Evolutionary conservation across 2,888 invertebrate genomes (phyloP).

Genomic region (Cybosia mesomella): DNA sequence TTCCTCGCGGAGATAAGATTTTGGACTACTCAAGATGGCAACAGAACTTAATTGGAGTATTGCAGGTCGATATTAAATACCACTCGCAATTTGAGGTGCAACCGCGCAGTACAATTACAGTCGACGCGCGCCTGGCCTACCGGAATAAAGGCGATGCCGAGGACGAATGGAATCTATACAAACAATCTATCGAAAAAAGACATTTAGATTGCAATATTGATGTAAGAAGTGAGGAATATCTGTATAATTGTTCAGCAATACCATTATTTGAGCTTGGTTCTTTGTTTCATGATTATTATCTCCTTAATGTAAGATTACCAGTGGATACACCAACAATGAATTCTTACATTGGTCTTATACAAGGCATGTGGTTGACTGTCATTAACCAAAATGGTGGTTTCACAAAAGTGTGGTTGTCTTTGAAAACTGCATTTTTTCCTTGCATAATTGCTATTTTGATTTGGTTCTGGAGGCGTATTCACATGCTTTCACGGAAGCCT

Average conservation of each 20-base stretch:
- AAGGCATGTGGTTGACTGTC: slow-evolving; percentile 93
- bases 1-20: slow-evolving; percentile 90
- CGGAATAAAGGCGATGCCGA: slow-evolving; percentile 93
- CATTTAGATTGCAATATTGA: slow-evolving; percentile 93
- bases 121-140: slow-evolving; percentile 95
- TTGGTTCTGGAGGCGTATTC: slow-evolving; percentile 98
- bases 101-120: slow-evolving; percentile 90
- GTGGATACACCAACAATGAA: slow-evolving; percentile 91
- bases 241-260: slow-evolving; percentile 96
- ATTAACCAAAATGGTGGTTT: slow-evolving; percentile 99
- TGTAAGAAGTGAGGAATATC: slow-evolving; percentile 87
- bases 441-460: slow-evolving; percentile 92
- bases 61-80: slow-evolving; percentile 94
- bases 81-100: slow-evolving; percentile 88
- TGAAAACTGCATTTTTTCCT: slow-evolving; percentile 97
- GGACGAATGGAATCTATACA: slow-evolving; percentile 94
- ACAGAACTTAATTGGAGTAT: slow-evolving; percentile 97
- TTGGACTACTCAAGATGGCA: slow-evolving; percentile 99
- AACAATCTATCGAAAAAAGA: slow-evolving; percentile 93
- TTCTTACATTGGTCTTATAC: slow-evolving; percentile 92
- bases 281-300: slow-evolving; percentile 97
- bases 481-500: slow-evolving; percentile 93
- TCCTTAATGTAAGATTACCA: slow-evolving; percentile 96
- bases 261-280: slow-evolving; percentile 99
- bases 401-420: slow-evolving; percentile 97